A percentile compares a stretch with the other conserved stretches of the same genome.
These are phyloP conservation scores for Dromiciops gliroides DNA, from an alignment of 2,113 vertebrate genomes.

Conservation along the genomic window DNA sequence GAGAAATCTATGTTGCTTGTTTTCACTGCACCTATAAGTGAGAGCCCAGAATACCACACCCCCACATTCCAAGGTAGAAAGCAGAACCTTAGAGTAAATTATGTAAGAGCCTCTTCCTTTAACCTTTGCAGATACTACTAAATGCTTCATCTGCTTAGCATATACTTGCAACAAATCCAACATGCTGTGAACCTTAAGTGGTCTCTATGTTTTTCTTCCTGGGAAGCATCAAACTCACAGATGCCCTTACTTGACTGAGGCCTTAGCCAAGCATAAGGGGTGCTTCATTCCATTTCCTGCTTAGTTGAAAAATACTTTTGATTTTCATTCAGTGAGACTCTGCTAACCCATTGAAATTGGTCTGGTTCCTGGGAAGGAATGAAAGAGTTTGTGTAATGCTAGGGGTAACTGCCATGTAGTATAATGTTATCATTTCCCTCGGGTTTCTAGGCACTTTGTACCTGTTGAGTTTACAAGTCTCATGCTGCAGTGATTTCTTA, in stretches of 20 bases:
- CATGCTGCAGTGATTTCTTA: neutral
- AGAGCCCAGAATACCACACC: too few species aligned
- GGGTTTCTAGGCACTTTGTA: neutral
- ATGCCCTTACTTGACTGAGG: neutral
- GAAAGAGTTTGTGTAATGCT: neutral
- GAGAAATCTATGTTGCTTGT: neutral
- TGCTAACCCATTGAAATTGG: neutral
- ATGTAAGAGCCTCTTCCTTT: neutral
- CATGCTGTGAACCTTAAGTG: neutral
- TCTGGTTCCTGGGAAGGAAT: neutral
- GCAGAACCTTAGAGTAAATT: neutral
- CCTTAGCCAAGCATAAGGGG: neutral
- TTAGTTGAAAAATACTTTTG: neutral
- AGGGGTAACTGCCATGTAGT: neutral
- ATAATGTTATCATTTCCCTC: neutral
- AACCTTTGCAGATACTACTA: neutral
- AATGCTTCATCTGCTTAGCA: neutral
- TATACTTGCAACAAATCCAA: neutral
- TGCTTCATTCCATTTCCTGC: neutral
- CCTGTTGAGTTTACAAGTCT: neutral
- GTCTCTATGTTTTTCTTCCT: neutral
- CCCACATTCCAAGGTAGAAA: neutral
- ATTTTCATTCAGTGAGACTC: neutral
- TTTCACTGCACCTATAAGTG: neutral
- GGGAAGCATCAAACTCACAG: neutral